Evolutionary conservation across 2,113 vertebrate genomes (phyloP).

Genomic region (Thomomys bottae): DNA sequence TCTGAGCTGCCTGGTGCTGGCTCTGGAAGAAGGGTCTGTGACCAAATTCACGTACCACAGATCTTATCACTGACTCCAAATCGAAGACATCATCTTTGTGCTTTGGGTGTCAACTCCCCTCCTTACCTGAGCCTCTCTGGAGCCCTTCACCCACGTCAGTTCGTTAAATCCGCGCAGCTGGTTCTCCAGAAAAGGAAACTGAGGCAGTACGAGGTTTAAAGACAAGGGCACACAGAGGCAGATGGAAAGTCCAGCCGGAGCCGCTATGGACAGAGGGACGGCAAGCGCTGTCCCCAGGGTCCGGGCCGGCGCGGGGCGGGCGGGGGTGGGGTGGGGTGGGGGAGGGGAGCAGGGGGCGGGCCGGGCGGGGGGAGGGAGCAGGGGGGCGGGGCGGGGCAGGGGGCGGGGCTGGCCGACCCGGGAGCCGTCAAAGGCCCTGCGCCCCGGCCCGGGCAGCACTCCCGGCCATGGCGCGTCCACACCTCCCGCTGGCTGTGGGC

Average conservation of each 20-base stretch:
- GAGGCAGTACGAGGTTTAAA: not conserved
- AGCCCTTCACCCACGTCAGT: not conserved
- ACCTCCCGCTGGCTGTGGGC: not conserved
- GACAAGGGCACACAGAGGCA: not conserved
- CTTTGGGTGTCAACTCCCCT: not conserved
- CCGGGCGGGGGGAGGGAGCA: not conserved
- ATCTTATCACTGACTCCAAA: too few species aligned
- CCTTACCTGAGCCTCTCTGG: not conserved
- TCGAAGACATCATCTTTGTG: too few species aligned
- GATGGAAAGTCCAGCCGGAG: not conserved
- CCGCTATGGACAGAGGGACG: not conserved
- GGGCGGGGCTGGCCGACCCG: too few species aligned
- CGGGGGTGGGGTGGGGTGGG: not conserved
- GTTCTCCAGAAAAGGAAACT: not conserved
- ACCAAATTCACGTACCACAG: too few species aligned
- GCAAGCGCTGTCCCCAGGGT: not conserved
- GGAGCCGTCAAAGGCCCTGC: conserved; percentile 50
- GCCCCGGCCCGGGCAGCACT: accelerated
- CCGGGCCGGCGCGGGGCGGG: too few species aligned
- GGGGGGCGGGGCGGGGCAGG: not conserved
- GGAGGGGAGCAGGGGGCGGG: not conserved
- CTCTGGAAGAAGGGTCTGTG: too few species aligned
- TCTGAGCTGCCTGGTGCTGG: too few species aligned
- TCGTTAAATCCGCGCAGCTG: not conserved
- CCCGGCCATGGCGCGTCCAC: not conserved